Conservation (phyloP, 2,888 invertebrate genomes). For the Cataglyphis altisquamis region DNA sequence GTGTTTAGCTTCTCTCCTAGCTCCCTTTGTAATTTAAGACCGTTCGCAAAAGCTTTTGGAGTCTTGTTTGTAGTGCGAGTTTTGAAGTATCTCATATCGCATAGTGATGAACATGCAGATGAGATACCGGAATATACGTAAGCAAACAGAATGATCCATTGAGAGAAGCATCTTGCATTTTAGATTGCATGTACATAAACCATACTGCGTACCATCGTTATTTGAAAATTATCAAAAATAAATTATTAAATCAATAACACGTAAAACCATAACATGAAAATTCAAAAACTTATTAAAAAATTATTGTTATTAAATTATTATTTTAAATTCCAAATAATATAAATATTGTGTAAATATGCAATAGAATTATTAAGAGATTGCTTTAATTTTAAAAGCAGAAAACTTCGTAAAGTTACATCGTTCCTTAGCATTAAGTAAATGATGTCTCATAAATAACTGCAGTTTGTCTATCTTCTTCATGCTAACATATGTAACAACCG, state of each 20-base stretch:
- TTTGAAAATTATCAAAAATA: neutral
- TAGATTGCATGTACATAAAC: neutral
- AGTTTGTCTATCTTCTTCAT: slow-evolving; percentile 27
- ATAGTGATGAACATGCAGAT: slow-evolving; percentile 56
- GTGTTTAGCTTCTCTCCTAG: slow-evolving; percentile 33
- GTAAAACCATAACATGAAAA: neutral
- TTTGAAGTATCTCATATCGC: slow-evolving; percentile 34
- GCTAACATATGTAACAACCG: slow-evolving; percentile 4
- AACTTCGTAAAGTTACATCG: slow-evolving; percentile 7
- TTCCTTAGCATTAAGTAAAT: slow-evolving; percentile 35
- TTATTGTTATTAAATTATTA: neutral
- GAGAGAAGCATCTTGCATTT: neutral
- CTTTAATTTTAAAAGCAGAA: slow-evolving; percentile 10
- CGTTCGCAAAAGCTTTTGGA: slow-evolving; percentile 21
- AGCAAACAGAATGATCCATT: slow-evolving; percentile 28
- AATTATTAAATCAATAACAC: neutral
- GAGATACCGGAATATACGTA: slow-evolving; percentile 30
- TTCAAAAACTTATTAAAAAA: neutral
- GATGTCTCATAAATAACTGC: slow-evolving; percentile 14
- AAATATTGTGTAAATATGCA: slow-evolving; percentile 13
- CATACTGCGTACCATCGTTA: neutral
- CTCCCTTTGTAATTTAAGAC: slow-evolving; percentile 48
- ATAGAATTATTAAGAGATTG: slow-evolving; percentile 26
- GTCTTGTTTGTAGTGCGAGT: slow-evolving; percentile 44
- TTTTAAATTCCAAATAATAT: neutral